Evolutionary conservation across 2,113 vertebrate genomes (phyloP).

Genomic region (Hylia prasina): DNA sequence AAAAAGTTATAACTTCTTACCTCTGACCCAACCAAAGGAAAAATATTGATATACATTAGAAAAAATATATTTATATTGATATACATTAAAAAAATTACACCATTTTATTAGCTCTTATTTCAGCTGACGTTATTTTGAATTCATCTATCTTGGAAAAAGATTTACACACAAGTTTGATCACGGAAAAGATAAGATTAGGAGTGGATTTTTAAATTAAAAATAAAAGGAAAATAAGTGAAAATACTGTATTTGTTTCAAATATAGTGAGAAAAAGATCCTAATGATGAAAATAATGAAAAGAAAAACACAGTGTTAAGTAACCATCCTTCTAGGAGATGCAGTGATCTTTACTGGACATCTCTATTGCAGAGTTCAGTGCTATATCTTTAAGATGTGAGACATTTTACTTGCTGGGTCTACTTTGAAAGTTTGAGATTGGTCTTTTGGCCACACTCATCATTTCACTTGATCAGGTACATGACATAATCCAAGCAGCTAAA

Average conservation of each 20-base stretch:
- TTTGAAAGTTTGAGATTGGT: background rate
- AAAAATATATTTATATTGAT: too few relatives aligned
- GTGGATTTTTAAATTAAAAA: background rate
- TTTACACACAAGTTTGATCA: background rate
- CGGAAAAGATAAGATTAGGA: rapidly evolving
- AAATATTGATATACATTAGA: background rate
- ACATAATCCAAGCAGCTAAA: background rate
- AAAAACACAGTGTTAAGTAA: background rate
- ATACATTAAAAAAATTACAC: too few relatives aligned
- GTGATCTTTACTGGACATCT: background rate
- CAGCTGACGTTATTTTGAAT: background rate
- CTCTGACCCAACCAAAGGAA: background rate
- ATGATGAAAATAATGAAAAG: background rate
- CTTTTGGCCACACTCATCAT: background rate
- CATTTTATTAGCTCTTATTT: background rate
- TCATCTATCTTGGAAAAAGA: background rate
- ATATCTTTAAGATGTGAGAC: background rate
- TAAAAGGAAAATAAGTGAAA: background rate
- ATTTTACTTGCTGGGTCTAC: background rate
- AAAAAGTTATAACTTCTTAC: background rate
- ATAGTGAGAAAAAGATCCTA: background rate
- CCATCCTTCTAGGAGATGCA: background rate
- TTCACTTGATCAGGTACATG: background rate
- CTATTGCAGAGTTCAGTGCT: background rate
- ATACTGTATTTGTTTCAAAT: background rate